These are phyloP conservation scores for Amphimedon queenslandica DNA, from an alignment of 37 sponge, comb jelly and placozoan genomes.

Conservation along the genomic window DNA sequence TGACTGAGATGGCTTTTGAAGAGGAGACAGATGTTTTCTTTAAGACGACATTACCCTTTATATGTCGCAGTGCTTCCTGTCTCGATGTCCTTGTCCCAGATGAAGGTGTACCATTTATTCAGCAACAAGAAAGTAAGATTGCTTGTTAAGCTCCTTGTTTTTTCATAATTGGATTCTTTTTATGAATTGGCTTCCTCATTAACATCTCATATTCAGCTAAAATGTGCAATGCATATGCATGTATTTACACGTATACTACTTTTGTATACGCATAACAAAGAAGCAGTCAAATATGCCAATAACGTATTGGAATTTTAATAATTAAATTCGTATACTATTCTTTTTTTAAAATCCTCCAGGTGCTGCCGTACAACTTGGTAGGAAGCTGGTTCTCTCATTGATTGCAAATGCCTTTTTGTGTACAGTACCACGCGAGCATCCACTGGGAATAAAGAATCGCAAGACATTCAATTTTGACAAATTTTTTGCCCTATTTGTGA, in stretches of 20 bases:
- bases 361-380: conserved; percentile 40
- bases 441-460: not conserved
- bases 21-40: conserved; percentile 56
- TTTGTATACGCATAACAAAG: not conserved
- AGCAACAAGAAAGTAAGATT: conserved; percentile 50
- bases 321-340: not conserved
- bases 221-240: too few relatives aligned
- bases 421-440: conserved; percentile 28
- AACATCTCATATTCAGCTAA: too few relatives aligned
- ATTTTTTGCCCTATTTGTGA: conserved; percentile 40
- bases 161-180: not conserved
- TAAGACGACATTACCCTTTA: conserved; percentile 40
- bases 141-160: not conserved
- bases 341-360: not conserved
- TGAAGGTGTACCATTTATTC: conserved; percentile 54
- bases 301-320: not conserved
- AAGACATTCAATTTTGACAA: conserved; percentile 45
- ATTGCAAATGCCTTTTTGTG: conserved; percentile 75
- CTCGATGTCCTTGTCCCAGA: conserved; percentile 49
- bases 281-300: not conserved
- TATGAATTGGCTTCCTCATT: too few relatives aligned
- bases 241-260: not conserved
- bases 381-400: conserved; percentile 54
- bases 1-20: conserved; percentile 22
- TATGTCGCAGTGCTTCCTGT: conserved; percentile 44